Base-by-base conservation (phyloP, 2,888 invertebrate species). In the Strigamia crassipes region DNA sequence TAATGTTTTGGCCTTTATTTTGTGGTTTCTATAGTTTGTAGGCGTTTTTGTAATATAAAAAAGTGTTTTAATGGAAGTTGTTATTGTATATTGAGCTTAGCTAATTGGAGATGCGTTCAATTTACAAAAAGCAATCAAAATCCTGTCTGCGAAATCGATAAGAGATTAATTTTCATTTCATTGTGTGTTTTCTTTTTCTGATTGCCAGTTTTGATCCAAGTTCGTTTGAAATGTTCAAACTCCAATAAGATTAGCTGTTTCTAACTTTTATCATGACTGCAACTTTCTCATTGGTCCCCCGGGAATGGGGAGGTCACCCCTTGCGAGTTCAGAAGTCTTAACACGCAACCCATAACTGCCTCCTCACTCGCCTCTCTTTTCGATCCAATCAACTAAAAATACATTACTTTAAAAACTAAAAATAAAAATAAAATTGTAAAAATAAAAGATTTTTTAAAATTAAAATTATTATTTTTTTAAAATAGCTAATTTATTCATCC, bases 241-340 rank as follows among this genome's bases (percentile, higher is more conserved):
- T 18, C 56, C 56, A 56, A 56, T 56, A 56, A 56, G 56, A 56
- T 56, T 56, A 56, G 56, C 56, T 56, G 56, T 56, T 56, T 18
- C 56, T 56, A 56, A 56, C 56, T 56, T 56, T 56, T n/a, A 18
- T 56, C 56, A 56, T 56, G 56, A 56, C n/a, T 56, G 56, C 56
- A 56, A 56, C 56, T 51, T 51, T 56, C 56, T 56, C 56, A 56
- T 56, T 56, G 56, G 56, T 56, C 56, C n/a, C 56, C n/a, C 18
- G 56, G 56, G 56, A 56, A 9, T 56, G 56, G 56, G 56, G 21
- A 56, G 21, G 18, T 0, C 56, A 56, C 56, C 56, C 56, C n/a
- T 56, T 18, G 56, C 18, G 56, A 56, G 18, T 56, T 56, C 56
- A 56, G 56, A 56, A 56, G 56, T 56, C 56, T 18, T n/a, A 56